These are phyloP conservation scores for Lithosia quadra DNA, from an alignment of 2,888 invertebrate genomes.

Conservation along the genomic window DNA sequence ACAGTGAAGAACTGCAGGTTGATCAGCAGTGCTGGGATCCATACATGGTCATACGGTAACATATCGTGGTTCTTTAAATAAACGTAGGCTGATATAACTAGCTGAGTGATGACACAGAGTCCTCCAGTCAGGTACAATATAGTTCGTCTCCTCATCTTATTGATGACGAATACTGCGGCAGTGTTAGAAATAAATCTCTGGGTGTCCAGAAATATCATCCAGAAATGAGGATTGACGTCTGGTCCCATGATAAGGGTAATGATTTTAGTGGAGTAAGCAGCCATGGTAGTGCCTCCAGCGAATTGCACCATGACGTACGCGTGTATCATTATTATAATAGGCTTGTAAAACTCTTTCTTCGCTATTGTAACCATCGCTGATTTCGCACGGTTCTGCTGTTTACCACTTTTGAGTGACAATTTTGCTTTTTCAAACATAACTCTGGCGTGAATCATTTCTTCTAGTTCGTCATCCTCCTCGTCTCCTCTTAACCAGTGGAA, in stretches of 20 bases:
- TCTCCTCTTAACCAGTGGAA: constrained; percentile 86
- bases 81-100: constrained; percentile 80
- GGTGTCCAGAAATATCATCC: constrained; percentile 88
- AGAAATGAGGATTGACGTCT: constrained; percentile 86
- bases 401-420: constrained; percentile 41
- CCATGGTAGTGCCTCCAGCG: constrained; percentile 89
- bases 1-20: constrained; percentile 86
- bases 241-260: constrained; percentile 86
- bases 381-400: constrained; percentile 42
- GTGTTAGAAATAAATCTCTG: constrained; percentile 87
- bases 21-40: constrained; percentile 81
- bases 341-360: constrained; percentile 85
- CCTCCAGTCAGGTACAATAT: constrained; percentile 87
- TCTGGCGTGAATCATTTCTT: constrained; percentile 67
- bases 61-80: constrained; percentile 60
- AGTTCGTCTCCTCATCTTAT: constrained; percentile 86
- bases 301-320: constrained; percentile 89
- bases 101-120: constrained; percentile 85
- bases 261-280: constrained; percentile 89
- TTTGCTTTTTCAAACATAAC: constrained; percentile 58
- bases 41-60: constrained; percentile 66
- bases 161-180: constrained; percentile 86
- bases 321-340: constrained; percentile 86
- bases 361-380: constrained; percentile 53
- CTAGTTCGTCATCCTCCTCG: constrained; percentile 70